Evolutionary conservation across 2,797 vertebrate genomes (phyloP), one percentile per base, ranked within the genome.

Genomic region (Sparidentex hasta): DNA sequence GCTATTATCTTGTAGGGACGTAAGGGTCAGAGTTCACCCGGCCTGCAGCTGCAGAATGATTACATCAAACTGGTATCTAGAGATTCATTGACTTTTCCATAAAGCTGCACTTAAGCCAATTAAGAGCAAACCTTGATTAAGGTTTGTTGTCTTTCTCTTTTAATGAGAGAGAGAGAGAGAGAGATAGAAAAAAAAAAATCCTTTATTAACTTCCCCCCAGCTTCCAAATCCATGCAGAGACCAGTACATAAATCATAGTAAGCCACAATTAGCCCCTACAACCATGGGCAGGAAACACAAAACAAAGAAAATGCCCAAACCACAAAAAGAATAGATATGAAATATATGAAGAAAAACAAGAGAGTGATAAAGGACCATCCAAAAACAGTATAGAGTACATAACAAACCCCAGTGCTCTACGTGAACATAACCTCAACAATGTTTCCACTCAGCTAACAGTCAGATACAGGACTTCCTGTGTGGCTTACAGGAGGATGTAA

Each of bases 81-180:
- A 90, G 91, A 80, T 73, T 87, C 76, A 88, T 81, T 85, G 89
- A 89, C 78, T 84, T 67, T 83, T 87, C 75, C 72, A 93, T 90
- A 90, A 90, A 87, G 61, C 75, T 27, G 74, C 84, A 93, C 84
- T 88, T 89, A 87, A 86, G 86, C 82, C 90, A 93, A 93, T 95
- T 92, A 94, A 84, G 81, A 81, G 38, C 59, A 76, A 83, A 65
- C 67, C 74, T 80, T 87, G 65, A 89, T 91, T 79, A 87, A 56
- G 78, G 66, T 75, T 74, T 87, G 82, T 81, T 84, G 65, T 86
- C 29, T 80, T 33, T 71, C 21, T 71, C 27, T 71, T 82, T 90
- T 87, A 89, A 88, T 88, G 76, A 87, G 51, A 75, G 74, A 70
- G 43, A 63, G 27, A 14, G 20, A 82, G 25, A 27, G 27, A 27